phyloP scores from a whole-genome alignment of 2,888 invertebrate species.

The Baronia brevicornis region DNA sequence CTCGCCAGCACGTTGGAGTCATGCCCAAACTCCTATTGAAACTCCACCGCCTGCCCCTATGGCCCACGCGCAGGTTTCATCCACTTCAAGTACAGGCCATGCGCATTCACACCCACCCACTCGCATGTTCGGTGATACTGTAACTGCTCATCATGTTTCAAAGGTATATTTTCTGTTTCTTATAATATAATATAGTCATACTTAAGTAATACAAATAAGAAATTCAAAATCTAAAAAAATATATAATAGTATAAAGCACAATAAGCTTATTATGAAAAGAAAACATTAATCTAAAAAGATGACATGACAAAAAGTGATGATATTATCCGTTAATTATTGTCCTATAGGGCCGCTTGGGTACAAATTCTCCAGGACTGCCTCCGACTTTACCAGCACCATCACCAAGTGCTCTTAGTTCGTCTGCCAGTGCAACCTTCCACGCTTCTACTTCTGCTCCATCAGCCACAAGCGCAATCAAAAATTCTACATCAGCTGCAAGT shows the following conservation, averaged over 20 bases:
- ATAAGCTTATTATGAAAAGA: no score
- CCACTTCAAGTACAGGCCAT: slow-evolving; percentile 49
- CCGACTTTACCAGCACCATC: slow-evolving; percentile 83
- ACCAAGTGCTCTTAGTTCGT: slow-evolving; percentile 77
- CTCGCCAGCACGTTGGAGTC: slow-evolving; percentile 67
- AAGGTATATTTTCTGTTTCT: slow-evolving; percentile 40
- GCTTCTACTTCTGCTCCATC: slow-evolving; percentile 53
- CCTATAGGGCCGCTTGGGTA: slow-evolving; percentile 57
- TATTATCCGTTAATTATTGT: no score
- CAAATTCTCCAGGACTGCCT: slow-evolving; percentile 78
- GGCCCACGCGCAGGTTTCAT: slow-evolving; percentile 53
- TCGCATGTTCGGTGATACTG: slow-evolving; percentile 85
- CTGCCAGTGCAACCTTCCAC: slow-evolving; percentile 79
- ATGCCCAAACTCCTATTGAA: slow-evolving; percentile 57
- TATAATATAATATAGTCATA: neutral
- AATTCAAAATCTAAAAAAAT: neutral
- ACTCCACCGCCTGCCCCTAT: slow-evolving; percentile 63
- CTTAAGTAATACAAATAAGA: no score
- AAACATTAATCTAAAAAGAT: no score
- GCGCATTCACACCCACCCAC: slow-evolving; percentile 73
- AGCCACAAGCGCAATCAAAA: slow-evolving; percentile 61
- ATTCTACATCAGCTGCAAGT: slow-evolving; percentile 76
- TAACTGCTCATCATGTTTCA: slow-evolving; percentile 63
- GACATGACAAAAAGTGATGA: no score
- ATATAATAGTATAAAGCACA: neutral